These are phyloP conservation scores for Phocoena sinus DNA, from an alignment of 2,113 vertebrate species.

Conservation along the genomic window DNA sequence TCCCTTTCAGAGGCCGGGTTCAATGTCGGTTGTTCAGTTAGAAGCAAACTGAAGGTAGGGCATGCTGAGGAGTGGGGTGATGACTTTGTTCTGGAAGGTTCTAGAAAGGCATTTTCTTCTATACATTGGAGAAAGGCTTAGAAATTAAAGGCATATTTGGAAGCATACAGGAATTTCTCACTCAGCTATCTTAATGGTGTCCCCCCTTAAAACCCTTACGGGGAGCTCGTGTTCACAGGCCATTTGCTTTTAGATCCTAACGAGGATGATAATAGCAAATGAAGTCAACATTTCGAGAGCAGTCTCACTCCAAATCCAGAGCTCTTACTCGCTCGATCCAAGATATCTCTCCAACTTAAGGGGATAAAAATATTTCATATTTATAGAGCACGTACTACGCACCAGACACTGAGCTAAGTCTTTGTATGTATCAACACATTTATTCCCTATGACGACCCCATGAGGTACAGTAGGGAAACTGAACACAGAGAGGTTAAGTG, in stretches of 20 bases:
- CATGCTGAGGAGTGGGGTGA: neutral
- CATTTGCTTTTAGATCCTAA: neutral
- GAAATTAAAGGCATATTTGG: neutral
- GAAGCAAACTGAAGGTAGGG: neutral
- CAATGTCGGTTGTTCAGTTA: neutral
- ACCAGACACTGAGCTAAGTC: neutral
- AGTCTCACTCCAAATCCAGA: neutral
- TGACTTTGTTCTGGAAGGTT: neutral
- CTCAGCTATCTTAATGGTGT: neutral
- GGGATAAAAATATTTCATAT: neutral
- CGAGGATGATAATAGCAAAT: neutral
- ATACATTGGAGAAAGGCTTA: neutral
- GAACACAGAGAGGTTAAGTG: neutral
- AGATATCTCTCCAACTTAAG: neutral
- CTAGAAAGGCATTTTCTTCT: neutral
- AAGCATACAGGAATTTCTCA: neutral
- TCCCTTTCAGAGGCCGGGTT: neutral
- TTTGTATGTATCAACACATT: neutral
- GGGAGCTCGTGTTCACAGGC: neutral
- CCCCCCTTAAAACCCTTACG: neutral
- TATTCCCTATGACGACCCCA: fast-evolving
- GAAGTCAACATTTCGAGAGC: neutral
- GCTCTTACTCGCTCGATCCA: neutral
- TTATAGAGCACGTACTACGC: fast-evolving
- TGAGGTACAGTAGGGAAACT: neutral